Base-by-base conservation (phyloP, 64 coral and sea anemone species). In the Montipora foliosa region DNA sequence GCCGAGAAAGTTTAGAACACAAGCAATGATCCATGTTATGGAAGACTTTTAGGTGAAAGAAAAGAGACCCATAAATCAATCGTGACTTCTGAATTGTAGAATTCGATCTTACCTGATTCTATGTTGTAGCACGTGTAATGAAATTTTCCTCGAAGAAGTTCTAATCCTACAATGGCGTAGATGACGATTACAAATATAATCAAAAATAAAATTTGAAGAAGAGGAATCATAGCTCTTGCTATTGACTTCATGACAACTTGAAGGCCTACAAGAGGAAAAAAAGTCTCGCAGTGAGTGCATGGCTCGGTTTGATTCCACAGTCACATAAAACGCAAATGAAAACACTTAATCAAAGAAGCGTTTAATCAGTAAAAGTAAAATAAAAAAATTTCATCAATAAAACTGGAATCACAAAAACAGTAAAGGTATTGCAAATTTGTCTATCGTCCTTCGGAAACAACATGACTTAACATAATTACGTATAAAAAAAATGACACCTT, bases 211-310 rank as follows among this genome's bases (percentile, higher is more conserved):
- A 99, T 99, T 85, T 99, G 97, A 10, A 99, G 89, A 20, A 99
- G 84, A 86, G 97, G 97, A 49, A 92, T 93, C 97, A 99, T 99
- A 5, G 97, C 97, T 44, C 97, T 91, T 44, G 91, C 92, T 89
- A 99, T 96, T 74, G 97, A 96, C 37, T 99, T 99, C 97, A 99
- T 99, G 14, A 99, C 97, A 68, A 99, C 97, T 92, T 99, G 97
- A 57, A 99, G 75, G 85, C 97, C 97, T 99, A 45, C 3, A 89
- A 92, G 16, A 8, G 53, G 11, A 11, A 57, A 11, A 57, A 11
- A 57, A 80, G 76, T 2, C 16, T 79, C 16, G 22, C 46, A 19
- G 13, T 79, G 44, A 71, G 68, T 71, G 20, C 68, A 71, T 71
- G 68, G 68, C 17, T 5, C 8, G 64, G 6, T 8, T 11, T 8